Evolutionary conservation across 1,140 invertebrate genomes (phyloP), one percentile per base, ranked within the genome.

Genomic region (Drosophila baimaii): DNA sequence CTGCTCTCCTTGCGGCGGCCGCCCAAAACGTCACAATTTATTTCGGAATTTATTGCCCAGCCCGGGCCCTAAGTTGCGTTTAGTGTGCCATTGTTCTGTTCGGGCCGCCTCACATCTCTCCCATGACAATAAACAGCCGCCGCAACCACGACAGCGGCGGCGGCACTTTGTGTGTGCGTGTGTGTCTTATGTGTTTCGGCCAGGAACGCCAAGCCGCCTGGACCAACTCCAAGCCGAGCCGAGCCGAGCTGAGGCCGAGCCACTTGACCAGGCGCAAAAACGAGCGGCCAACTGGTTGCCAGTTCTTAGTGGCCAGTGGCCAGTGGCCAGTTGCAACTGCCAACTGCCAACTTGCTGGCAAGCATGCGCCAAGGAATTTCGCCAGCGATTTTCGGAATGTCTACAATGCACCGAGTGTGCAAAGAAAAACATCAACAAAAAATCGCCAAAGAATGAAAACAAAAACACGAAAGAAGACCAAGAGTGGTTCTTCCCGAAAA

Each of bases 351-450:
- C 23, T 68, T 70, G 47, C 46, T 74, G 71, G 57, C 74, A 86
- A 88, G 83, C 84, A 88, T 88, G 83, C 83, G 83, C 83, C 84
- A 88, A 89, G 76, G 79, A 88, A 88, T 88, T 88, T 83, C 75
- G 43, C 72, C 83, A 88, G 43, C 83, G 61, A 88, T 88, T 88
- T 88, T 89, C 61, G 83, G 83, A 88, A 88, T 86, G 83, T 85
- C 84, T 82, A 64, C 82, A 79, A 76, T 86, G 83, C 68, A 71
- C 79, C 76, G 78, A 86, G 82, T 86, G 82, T 76, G 68, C 81
- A 80, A 73, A 33, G 51, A 55, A 66, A 76, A 68, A 69, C 63
- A 83, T 77, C 59, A 62, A 74, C 66, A 83, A 69, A 58, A 77
- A 82, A 77, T 52, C 46, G 19, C 47, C 23, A 43, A 62, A 57